Conservation (phyloP, 1,140 invertebrate genomes). For the Tribolium castaneum region DNA sequence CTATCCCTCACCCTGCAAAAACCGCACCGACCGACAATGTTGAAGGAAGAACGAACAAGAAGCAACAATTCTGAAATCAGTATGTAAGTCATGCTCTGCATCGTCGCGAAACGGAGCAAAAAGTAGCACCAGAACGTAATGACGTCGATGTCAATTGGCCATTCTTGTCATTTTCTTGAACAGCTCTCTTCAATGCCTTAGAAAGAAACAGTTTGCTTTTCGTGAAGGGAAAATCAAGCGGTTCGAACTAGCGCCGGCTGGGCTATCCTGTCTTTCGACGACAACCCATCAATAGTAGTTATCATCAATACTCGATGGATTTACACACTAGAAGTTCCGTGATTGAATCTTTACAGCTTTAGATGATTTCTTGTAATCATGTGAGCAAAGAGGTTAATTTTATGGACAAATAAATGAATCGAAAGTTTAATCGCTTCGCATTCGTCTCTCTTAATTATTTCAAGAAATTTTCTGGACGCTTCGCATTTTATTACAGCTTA, state of each 20-base stretch:
- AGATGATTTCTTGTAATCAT: slow-evolving; percentile 2
- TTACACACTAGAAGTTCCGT: slow-evolving; percentile 30
- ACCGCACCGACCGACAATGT: neutral
- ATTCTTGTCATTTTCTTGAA: slow-evolving; percentile 15
- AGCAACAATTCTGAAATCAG: slow-evolving; percentile 16
- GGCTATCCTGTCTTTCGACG: slow-evolving; percentile 8
- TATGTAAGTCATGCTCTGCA: slow-evolving; percentile 32
- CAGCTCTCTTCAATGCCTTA: neutral
- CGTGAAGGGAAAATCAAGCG: neutral
- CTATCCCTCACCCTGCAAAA: neutral
- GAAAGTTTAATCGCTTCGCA: neutral
- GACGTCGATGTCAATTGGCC: slow-evolving; percentile 5
- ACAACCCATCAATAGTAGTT: slow-evolving; percentile 21
- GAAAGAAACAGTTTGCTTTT: slow-evolving; percentile 13
- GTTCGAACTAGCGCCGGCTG: slow-evolving; percentile 18
- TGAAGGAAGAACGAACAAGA: slow-evolving; percentile 5
- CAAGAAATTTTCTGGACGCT: too few relatives aligned
- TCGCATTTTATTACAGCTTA: too few relatives aligned
- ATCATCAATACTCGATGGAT: slow-evolving; percentile 4
- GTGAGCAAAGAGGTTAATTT: slow-evolving; percentile 26
- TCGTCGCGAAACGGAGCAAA: slow-evolving; percentile 26
- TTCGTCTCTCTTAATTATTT: neutral
- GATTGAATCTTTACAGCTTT: slow-evolving; percentile 30
- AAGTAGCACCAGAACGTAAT: slow-evolving; percentile 19
- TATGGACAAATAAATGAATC: slow-evolving; percentile 15